A percentile compares a stretch with the other conserved stretches of the same genome.
These are phyloP conservation scores for Calidris pygmaea DNA, from an alignment of 2,113 vertebrate genomes.

Conservation along the genomic window DNA sequence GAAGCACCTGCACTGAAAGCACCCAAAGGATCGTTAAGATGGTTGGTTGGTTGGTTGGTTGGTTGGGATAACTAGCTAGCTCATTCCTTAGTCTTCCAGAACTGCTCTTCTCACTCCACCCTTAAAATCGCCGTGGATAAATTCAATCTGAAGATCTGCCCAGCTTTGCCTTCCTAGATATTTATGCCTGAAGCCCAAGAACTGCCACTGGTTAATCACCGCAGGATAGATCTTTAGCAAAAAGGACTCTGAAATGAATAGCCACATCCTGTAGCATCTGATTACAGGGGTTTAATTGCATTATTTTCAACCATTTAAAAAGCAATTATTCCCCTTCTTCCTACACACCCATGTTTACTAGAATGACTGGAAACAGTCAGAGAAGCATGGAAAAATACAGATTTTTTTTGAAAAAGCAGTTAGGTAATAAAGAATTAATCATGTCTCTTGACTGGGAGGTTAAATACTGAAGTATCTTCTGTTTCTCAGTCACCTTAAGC, in stretches of 20 bases:
- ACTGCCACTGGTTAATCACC: neutral
- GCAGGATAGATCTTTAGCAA: neutral
- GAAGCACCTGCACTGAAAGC: neutral
- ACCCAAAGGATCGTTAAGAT: neutral
- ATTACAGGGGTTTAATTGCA: neutral
- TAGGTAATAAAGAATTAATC: neutral
- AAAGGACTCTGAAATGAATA: neutral
- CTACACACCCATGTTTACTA: neutral
- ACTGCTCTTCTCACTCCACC: neutral
- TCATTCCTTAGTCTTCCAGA: neutral
- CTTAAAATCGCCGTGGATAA: neutral
- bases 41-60: neutral
- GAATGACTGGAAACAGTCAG: neutral
- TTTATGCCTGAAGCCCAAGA: neutral
- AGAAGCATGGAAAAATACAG: neutral
- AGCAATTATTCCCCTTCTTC: neutral
- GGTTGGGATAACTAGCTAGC: neutral
- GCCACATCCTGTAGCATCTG: neutral
- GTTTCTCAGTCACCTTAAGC: neutral
- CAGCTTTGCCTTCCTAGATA: neutral
- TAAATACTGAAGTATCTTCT: neutral
- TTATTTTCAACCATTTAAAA: constrained; percentile 17
- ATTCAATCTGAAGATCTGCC: neutral
- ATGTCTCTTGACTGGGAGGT: neutral
- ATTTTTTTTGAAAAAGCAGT: neutral